Evolutionary conservation across 2,113 vertebrate genomes (phyloP).

Genomic region (Pluvialis apricaria): DNA sequence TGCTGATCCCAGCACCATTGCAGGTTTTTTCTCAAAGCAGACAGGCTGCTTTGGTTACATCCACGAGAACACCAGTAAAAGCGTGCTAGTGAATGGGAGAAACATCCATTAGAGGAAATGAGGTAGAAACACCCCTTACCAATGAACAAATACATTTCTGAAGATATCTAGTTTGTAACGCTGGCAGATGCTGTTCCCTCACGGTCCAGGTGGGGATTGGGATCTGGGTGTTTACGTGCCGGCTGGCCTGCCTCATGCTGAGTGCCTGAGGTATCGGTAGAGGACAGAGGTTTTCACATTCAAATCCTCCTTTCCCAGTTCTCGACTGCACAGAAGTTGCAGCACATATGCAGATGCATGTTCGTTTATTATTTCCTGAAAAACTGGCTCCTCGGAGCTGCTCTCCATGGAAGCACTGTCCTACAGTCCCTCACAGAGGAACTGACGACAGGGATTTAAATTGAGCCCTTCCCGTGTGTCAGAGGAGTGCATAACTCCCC

Average conservation of each 20-base stretch:
- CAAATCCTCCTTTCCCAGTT: neutral
- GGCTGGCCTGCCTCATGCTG: neutral
- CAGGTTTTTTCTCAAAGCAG: neutral
- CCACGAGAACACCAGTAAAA: neutral
- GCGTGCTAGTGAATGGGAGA: fast-evolving
- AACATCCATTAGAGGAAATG: neutral
- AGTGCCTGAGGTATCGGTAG: neutral
- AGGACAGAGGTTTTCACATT: neutral
- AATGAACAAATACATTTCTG: neutral
- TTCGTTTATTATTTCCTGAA: conserved; percentile 9
- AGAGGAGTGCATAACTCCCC: neutral
- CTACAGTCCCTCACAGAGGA: neutral
- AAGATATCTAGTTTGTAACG: neutral
- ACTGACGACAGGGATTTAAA: conserved; percentile 8
- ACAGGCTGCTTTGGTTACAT: neutral
- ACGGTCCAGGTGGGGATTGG: neutral
- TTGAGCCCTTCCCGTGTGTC: neutral
- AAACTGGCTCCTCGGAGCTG: neutral
- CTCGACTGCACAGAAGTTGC: neutral
- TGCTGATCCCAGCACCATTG: neutral
- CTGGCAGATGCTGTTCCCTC: neutral
- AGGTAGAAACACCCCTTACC: neutral
- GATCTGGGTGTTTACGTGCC: neutral
- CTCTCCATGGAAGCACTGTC: neutral
- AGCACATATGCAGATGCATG: neutral